Base-by-base conservation (phyloP, 2,888 invertebrate genomes). In the Ferrisia virgata region DNA sequence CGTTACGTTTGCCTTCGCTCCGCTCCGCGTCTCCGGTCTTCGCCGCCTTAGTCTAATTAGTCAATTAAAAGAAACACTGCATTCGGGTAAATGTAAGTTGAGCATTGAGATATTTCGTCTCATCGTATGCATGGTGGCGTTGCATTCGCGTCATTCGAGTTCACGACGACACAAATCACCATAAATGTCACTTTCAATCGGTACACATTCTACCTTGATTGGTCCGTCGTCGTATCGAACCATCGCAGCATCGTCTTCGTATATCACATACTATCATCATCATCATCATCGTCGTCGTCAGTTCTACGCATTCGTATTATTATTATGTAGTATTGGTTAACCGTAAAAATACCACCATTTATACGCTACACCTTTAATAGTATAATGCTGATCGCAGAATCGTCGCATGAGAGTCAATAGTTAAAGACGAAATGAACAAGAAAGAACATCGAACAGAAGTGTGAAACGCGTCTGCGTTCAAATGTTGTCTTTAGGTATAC, bases 11-110 rank as follows among this genome's bases (percentile, higher is more conserved):
- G n/a, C 28, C 36, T 22, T n/a, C 53, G 53, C 47, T 53, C 53
- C n/a, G n/a, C n/a, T n/a, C n/a, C n/a, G n/a, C n/a, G n/a, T n/a
- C n/a, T n/a, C n/a, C n/a, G n/a, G n/a, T n/a, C n/a, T n/a, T n/a
- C n/a, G n/a, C n/a, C n/a, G n/a, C n/a, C n/a, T 15, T 31, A 69
- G 31, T 76, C 72, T 76, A 76, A 76, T 76, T 76, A 76, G 36
- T 22, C 36, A 36, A 76, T 76, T 76, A 76, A 64, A 76, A 36
- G n/a, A n/a, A n/a, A n/a, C n/a, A n/a, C 36, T 53, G 53, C 53
- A 53, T 22, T 53, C 22, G 53, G 53, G 53, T 22, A 22, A 13
- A 22, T 53, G 53, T 22, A 22, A 13, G 53, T 53, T 53, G 53
- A 18, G 22, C 11, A 53, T 53, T 53, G 53, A 53, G 22, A 53